Conservation (phyloP, 2,797 vertebrate species). For the Micrastur ruficollis region DNA sequence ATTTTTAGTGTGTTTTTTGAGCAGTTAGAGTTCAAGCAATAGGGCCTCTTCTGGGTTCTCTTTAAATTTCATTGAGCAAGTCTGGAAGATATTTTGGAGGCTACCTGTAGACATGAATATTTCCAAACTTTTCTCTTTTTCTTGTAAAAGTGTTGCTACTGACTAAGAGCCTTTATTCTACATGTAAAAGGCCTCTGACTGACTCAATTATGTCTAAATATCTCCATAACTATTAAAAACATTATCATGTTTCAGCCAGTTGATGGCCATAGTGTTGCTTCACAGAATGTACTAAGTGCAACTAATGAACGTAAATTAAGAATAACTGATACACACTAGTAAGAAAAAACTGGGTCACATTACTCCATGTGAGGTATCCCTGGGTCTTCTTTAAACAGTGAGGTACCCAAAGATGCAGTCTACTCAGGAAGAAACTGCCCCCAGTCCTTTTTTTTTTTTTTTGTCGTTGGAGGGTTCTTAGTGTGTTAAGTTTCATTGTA, state of each 20-base stretch:
- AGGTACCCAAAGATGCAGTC: not conserved
- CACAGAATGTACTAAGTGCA: not conserved
- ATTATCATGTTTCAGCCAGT: not conserved
- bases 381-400: not conserved
- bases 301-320: not conserved
- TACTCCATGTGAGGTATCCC: not conserved
- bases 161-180: not conserved
- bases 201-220: not conserved
- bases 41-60: not conserved
- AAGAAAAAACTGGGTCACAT: not conserved
- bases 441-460: not conserved
- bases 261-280: not conserved
- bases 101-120: not conserved
- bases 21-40: not conserved
- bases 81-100: not conserved
- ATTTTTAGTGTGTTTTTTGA: not conserved
- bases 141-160: not conserved
- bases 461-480: not conserved
- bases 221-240: not conserved
- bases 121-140: not conserved
- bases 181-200: not conserved
- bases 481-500: not conserved
- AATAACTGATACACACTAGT: not conserved
- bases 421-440: not conserved
- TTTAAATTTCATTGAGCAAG: not conserved